Base-by-base conservation (phyloP, 2,113 vertebrate species). In the Taurulus bubalis region DNA sequence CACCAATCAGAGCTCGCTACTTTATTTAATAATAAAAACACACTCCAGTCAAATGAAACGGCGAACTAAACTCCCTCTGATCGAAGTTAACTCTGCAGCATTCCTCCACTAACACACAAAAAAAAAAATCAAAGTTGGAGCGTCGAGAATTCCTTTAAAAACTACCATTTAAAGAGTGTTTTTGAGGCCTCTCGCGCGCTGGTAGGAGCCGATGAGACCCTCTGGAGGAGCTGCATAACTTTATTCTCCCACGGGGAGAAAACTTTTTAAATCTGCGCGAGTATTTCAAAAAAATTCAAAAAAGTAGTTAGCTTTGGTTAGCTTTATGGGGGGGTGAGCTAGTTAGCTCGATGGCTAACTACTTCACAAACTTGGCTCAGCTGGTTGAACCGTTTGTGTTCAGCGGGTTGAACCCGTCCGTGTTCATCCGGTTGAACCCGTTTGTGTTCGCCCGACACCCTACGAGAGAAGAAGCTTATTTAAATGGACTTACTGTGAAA, bases 401-500 rank as follows among this genome's bases (percentile, higher is more conserved):
- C 42, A 15, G 42, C 14, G 12, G 14, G 42, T 15, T 45, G 42
- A 45, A 15, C 42, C 42, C 42, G 42, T 45, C 14, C 42, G 42
- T 14, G 12, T 12, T 42, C 40, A 42, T 15, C 42, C 42, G 42
- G 42, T 45, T 45, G 42, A 45, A 45, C 42, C 42, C 42, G 42
- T 45, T 45, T 15, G 42, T 3, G 42, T 45, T 15, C 42, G 14
- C 42, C 42, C 42, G 42, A 45, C 42, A 45, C 42, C 42, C 42
- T 14, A 15, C 42, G 42, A 45, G 42, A 45, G 42, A 45, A 45
- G 42, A 45, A 45, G 12, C 42, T 40, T 3, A 10, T 65, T 77
- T 58, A 77, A 85, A 84, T 75, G 14, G 18, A 93, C 93, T 92
- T 92, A 92, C 86, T 87, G 83, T 90, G 83, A 65, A 65, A 77